These are phyloP conservation scores for Hylomyscus alleni DNA, from an alignment of 2,797 vertebrate species.

Conservation along the genomic window DNA sequence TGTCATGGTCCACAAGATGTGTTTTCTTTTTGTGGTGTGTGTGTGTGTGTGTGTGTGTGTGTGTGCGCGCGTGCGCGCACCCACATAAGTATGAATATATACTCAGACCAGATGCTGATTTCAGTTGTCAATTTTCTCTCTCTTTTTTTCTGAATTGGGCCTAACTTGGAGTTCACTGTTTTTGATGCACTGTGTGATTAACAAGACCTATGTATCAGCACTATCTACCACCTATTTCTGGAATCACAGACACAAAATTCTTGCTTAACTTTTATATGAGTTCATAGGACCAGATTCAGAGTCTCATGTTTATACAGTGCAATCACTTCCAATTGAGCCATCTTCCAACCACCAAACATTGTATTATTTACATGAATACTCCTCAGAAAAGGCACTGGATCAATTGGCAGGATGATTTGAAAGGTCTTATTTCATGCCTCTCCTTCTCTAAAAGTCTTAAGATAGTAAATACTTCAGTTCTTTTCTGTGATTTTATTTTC, in stretches of 20 bases:
- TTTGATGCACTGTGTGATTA: background rate
- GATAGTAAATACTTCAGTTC: background rate
- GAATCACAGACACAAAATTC: background rate
- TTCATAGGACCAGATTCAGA: too few relatives aligned
- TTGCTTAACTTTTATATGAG: background rate
- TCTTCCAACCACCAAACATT: background rate
- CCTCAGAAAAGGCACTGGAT: background rate
- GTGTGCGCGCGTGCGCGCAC: background rate
- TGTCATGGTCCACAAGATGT: background rate
- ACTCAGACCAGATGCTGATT: background rate
- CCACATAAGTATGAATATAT: too few relatives aligned
- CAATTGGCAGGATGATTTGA: background rate
- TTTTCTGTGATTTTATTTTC: slow-evolving; percentile 23
- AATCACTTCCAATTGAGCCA: background rate
- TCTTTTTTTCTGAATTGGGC: background rate
- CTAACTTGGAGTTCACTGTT: background rate
- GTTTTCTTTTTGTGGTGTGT: background rate
- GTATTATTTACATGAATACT: background rate
- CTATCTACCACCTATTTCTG: background rate
- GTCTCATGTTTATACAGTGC: background rate
- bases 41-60: background rate
- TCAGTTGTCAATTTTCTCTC: background rate
- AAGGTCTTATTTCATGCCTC: background rate
- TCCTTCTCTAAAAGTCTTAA: background rate
- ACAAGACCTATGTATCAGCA: background rate